Evolutionary conservation across 2,113 vertebrate species (phyloP).

Genomic region (Ailuropoda melanoleuca): DNA sequence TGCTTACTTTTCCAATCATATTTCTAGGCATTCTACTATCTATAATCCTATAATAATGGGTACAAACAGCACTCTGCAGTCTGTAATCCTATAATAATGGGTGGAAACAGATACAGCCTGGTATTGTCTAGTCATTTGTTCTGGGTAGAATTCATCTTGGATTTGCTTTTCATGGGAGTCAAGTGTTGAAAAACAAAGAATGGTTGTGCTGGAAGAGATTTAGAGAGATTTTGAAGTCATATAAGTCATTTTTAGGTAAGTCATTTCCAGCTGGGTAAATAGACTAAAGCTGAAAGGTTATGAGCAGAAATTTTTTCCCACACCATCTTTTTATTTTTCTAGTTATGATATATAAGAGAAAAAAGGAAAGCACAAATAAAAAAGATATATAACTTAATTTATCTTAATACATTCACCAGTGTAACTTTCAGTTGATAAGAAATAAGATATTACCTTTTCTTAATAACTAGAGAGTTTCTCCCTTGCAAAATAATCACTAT

Average conservation of each 20-base stretch:
- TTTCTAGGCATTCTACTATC: neutral
- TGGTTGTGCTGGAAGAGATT: neutral
- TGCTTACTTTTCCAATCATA: neutral
- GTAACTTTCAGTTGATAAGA: neutral
- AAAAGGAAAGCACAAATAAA: neutral
- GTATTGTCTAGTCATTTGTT: neutral
- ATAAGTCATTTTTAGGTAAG: neutral
- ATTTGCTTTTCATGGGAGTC: neutral
- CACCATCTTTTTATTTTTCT: neutral
- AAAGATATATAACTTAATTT: neutral
- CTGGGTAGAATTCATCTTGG: neutral
- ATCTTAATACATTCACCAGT: neutral
- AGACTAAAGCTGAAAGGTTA: neutral
- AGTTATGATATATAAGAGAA: neutral
- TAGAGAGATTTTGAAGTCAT: neutral
- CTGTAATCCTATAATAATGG: neutral
- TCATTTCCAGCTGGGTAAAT: neutral
- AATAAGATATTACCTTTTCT: neutral
- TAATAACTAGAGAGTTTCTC: neutral
- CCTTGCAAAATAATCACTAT: neutral
- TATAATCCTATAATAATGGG: neutral
- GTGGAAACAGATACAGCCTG: neutral
- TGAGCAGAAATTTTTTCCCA: neutral
- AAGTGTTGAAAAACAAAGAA: neutral
- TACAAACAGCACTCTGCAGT: neutral